Base-by-base conservation (phyloP, 2,797 vertebrate genomes). In the Holocentrus rufus region DNA sequence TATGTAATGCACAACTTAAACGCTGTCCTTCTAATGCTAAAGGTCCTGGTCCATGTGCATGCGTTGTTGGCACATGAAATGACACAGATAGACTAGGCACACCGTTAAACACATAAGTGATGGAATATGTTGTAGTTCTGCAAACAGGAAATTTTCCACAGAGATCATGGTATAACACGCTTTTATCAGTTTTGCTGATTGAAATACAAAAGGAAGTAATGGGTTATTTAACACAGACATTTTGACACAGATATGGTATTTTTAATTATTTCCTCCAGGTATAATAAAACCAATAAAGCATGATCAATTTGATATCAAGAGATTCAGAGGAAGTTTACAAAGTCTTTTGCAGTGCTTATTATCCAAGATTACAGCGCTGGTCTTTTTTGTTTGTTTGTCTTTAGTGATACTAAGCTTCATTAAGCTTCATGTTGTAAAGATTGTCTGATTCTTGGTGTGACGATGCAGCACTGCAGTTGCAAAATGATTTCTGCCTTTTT, bases 11-110 rank as follows among this genome's bases (percentile, higher is more conserved):
- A 39, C 63, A 34, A 31, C 67, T 64, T 72, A 27, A 75, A 42
- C 69, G 58, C 42, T 65, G 63, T 22, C 63, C 7, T 49, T 34
- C 20, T 20, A 53, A 31, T 84, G 85, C 80, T 77, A 77, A 72
- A 70, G 77, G 80, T 77, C 68, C 65, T 39, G 69, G 5, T 46
- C 42, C 18, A 2, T 25, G 17, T 14, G 39, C 14, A 2, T 15
- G 59, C 60, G 0, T 18, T 50, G 23, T 31, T 44, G 57, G 11
- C 7, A n/a, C 11, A 44, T 23, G 31, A 18, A 64, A 9, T 17
- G 47, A 17, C 17, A 5, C 49, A 31, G 10, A 72, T 60, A 14
- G 30, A 52, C n/a, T 14, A 42, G 50, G 17, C 18, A 7, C 7
- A 42, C 23, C 23, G 27, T 60, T 67, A 27, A 1, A 3, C 25